Base-by-base conservation (phyloP, 2,888 invertebrate species). In the Agonopterix heracliana region DNA sequence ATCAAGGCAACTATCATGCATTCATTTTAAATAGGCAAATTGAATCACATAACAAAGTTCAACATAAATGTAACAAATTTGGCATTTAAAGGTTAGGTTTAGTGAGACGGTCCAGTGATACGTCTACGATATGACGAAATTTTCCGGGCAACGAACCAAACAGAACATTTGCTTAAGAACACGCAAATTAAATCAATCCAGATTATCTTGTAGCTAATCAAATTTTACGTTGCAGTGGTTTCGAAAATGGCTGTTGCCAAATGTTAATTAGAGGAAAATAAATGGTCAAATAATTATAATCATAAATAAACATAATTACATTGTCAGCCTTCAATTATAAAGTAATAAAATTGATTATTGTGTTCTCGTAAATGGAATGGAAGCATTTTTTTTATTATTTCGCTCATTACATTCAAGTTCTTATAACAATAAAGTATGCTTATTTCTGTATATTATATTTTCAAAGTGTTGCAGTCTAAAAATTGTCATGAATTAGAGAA, bases 1-100 rank as follows among this genome's bases (percentile, higher is more conserved):
- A 65, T 64, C 61, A 68, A 68, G 68, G 68, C 70, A 71, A 67
- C 63, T 64, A 62, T 64, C 67, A 71, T 64, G 56, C 68, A 68
- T 63, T 64, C 64, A 56, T 57, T 62, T 64, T 58, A 66, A 72
- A 64, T 63, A 68, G 65, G 63, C 68, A 61, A 57, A 62, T 60
- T 63, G 61, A 26, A 26, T 26, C 56, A 66, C 61, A 56, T 60
- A 61, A 62, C 54, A 57, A 64, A 55, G 54, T 60, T 59, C 51
- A 66, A 66, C 58, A 63, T 58, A 61, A 66, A 59, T 59, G 60
- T 65, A 67, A 71, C 63, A 62, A 71, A 62, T 68, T 64, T 68
- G 67, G 64, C 66, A 63, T 54, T 53, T 46, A 40, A 36, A 46
- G 26, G 26, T 26, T 26, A 26, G 26, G 26, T 26, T 26, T 5